Evolutionary conservation across 2,797 vertebrate genomes (phyloP).

Genomic region (Acrocephalus scirpaceus): DNA sequence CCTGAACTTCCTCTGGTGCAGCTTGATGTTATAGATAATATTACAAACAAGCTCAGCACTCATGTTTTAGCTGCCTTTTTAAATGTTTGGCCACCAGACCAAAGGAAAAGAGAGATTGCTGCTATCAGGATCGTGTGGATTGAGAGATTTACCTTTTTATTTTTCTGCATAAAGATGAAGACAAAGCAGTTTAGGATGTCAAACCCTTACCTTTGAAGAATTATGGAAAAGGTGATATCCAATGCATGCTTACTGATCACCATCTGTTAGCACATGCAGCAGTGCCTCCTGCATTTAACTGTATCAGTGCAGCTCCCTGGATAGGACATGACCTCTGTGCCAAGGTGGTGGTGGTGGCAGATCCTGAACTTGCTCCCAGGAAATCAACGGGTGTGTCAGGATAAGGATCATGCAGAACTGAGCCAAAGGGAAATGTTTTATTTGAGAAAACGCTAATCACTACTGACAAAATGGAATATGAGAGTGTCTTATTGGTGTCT

Average conservation of each 20-base stretch:
- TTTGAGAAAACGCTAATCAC: slow-evolving; percentile 45
- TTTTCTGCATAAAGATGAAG: not conserved
- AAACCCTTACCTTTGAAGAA: not conserved
- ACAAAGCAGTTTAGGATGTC: not conserved
- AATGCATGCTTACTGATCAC: not conserved
- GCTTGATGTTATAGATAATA: not conserved
- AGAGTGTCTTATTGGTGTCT: not conserved
- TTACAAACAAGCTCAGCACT: not conserved
- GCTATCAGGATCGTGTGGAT: not conserved
- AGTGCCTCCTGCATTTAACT: not conserved
- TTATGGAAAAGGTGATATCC: not conserved
- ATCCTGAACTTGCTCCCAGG: not conserved
- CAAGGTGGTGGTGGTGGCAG: not conserved
- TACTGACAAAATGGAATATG: slow-evolving; percentile 34
- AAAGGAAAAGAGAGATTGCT: not conserved
- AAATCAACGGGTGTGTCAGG: not conserved
- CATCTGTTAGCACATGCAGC: not conserved
- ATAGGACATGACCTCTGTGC: not conserved
- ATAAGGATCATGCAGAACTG: not conserved
- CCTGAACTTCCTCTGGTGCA: not conserved
- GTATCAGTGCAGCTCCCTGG: not conserved
- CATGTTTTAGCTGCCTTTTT: not conserved
- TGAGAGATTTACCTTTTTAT: not conserved
- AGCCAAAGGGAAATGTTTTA: slow-evolving; percentile 50
- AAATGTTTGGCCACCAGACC: not conserved